Evolutionary conservation across 64 coral and sea anemone species (phyloP).

Genomic region (Actinia equina): DNA sequence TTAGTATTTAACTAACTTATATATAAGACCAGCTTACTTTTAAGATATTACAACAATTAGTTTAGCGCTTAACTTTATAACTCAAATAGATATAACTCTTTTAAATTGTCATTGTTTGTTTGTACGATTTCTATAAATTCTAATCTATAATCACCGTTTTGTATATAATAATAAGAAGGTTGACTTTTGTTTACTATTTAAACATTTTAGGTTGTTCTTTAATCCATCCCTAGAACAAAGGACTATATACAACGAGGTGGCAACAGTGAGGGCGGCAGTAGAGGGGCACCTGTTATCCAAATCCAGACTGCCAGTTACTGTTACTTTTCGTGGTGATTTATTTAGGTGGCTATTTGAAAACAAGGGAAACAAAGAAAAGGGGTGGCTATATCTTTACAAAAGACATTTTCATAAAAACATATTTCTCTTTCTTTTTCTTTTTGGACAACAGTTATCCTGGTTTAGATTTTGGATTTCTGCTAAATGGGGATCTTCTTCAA

Average conservation of each 20-base stretch:
- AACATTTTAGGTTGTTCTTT: too few relatives aligned
- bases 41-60: too few relatives aligned
- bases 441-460: neutral
- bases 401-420: constrained; percentile 19
- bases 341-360: constrained; percentile 24
- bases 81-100: too few relatives aligned
- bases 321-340: constrained; percentile 20
- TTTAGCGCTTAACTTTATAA: too few relatives aligned
- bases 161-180: too few relatives aligned
- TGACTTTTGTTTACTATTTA: too few relatives aligned
- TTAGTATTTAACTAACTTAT: too few relatives aligned
- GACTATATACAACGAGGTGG: neutral
- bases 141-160: too few relatives aligned
- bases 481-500: neutral
- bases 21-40: too few relatives aligned
- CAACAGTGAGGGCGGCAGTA: constrained; percentile 2
- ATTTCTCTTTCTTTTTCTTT: too few relatives aligned
- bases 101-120: too few relatives aligned
- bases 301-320: constrained; percentile 5
- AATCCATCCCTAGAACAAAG: constrained; percentile 2
- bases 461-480: neutral
- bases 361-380: neutral
- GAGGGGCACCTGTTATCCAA: constrained; percentile 20
- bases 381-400: constrained; percentile 13
- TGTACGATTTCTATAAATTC: too few relatives aligned